Conservation (phyloP, 2,797 vertebrate genomes). For the Hyperoplus immaculatus region DNA sequence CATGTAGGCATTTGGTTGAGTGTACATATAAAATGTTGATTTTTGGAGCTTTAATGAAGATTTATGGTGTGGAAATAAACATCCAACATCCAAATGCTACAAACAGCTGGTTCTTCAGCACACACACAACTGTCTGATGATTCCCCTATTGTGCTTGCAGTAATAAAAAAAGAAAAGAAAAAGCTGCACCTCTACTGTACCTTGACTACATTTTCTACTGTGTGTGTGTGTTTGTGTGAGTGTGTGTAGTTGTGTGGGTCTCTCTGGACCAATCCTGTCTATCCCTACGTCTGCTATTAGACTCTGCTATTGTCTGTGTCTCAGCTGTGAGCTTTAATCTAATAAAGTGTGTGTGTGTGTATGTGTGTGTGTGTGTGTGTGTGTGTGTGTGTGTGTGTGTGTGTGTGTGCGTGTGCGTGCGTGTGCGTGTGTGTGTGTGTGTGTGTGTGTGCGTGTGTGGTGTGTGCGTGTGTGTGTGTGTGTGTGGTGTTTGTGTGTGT, state of each 20-base stretch:
- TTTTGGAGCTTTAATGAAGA: background rate
- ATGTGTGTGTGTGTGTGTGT: constrained; percentile 34
- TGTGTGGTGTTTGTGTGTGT: constrained; percentile 48
- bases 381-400: constrained; percentile 20
- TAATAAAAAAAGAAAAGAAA: too few species aligned
- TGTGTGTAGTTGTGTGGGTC: constrained; percentile 9
- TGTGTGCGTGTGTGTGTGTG: constrained; percentile 16
- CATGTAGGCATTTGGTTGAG: background rate
- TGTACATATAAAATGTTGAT: background rate
- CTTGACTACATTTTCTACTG: background rate
- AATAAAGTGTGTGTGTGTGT: constrained; percentile 71
- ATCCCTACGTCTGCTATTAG: constrained; percentile 45
- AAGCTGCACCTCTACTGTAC: background rate
- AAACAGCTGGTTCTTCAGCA: background rate
- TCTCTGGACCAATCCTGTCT: constrained; percentile 37
- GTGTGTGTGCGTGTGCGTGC: constrained; percentile 18
- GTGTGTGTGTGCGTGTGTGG: constrained; percentile 31
- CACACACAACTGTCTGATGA: constrained; percentile 1
- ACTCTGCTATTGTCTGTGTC: constrained; percentile 66
- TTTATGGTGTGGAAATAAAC: background rate
- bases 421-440: constrained; percentile 49
- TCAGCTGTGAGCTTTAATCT: constrained; percentile 77
- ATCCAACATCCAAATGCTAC: background rate
- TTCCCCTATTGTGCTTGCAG: too few species aligned
- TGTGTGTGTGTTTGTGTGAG: background rate